Base-by-base conservation (phyloP, 2,797 vertebrate species). In the Argyrosomus regius region DNA sequence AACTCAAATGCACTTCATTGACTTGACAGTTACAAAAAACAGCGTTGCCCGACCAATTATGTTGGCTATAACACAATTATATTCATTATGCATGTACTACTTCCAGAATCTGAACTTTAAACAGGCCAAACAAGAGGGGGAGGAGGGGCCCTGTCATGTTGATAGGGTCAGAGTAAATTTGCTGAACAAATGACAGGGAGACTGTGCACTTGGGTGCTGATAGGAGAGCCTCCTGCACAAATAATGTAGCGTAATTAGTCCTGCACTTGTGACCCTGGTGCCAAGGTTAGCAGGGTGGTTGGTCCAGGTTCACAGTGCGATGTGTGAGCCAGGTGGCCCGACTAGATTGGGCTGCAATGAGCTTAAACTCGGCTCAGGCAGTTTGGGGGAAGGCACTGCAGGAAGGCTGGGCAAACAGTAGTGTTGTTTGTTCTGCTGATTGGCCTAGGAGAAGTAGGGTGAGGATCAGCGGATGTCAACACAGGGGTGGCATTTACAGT, bases 341-440 rank as follows among this genome's bases (percentile, higher is more conserved):
- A 22, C 24, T 5, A 56, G 78, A 45, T 58, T 22, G 46, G 60
- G 70, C 83, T 56, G 20, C 49, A 2, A 75, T 4, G n/a, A 50
- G 59, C 65, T 66, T 70, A 57, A 45, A n/a, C 67, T 66, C 56
- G 59, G 70, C 68, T 70, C 18, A 41, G 75, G 66, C 72, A 2
- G 69, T 20, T 24, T 62, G 20, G 52, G 39, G 62, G 87, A 49
- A n/a, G 45, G 63, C 17, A 4, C 75, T 1, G 41, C 26, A 62
- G 71, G 63, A 71, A 45, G 80, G 74, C 78, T 92, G 72, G 82
- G 80, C 91, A 95, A 96, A 96, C 93, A 95, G 79, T 70, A 3
- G 46, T 35, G 58, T 24, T 94, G 93, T 96, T 96, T 95, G 93
- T 81, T 92, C 89, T 93, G 83, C 87, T 95, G 94, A 96, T 96